A percentile compares a stretch with the other conserved stretches of the same genome.
Evolutionary conservation across 2,888 invertebrate species (phyloP).

Genomic region (Nomada goodeniana): DNA sequence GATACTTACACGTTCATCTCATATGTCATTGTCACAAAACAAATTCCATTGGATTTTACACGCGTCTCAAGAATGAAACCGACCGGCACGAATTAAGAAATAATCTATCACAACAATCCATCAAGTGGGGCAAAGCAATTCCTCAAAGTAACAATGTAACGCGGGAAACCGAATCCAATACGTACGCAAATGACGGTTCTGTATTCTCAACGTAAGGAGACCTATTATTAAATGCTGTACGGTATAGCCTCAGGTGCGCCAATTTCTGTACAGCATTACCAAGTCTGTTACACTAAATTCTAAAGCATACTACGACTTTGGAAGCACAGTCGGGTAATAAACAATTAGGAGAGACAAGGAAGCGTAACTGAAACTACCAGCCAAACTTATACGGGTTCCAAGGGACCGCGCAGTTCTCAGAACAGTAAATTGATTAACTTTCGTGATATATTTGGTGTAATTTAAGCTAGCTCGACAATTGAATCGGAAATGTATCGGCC

Average conservation of each 20-base stretch:
- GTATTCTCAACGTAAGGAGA: slow-evolving; percentile 27
- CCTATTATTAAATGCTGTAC: slow-evolving; percentile 42
- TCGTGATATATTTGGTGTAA: slow-evolving; percentile 3
- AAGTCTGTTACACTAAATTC: slow-evolving; percentile 53
- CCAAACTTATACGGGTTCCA: slow-evolving; percentile 38
- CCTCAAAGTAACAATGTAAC: background rate
- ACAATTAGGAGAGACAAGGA: slow-evolving; percentile 50
- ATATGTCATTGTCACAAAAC: no score
- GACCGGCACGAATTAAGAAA: background rate
- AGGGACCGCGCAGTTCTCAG: slow-evolving; percentile 21
- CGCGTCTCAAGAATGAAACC: background rate
- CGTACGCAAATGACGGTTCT: slow-evolving; percentile 21
- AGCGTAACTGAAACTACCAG: slow-evolving; percentile 47
- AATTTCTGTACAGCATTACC: slow-evolving; percentile 45
- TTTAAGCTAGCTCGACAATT: slow-evolving; percentile 15
- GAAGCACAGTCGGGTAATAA: slow-evolving; percentile 46
- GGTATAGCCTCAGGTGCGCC: slow-evolving; percentile 51
- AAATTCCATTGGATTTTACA: no score
- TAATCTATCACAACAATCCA: background rate
- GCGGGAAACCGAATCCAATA: slow-evolving; percentile 24
- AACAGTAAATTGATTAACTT: slow-evolving; percentile 45
- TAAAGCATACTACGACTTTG: slow-evolving; percentile 37
- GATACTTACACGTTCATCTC: no score
- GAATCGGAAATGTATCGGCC: background rate
- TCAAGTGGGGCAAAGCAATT: slow-evolving; percentile 7